Evolutionary conservation across 2,888 invertebrate species (phyloP).

Genomic region (Bugula neritina): DNA sequence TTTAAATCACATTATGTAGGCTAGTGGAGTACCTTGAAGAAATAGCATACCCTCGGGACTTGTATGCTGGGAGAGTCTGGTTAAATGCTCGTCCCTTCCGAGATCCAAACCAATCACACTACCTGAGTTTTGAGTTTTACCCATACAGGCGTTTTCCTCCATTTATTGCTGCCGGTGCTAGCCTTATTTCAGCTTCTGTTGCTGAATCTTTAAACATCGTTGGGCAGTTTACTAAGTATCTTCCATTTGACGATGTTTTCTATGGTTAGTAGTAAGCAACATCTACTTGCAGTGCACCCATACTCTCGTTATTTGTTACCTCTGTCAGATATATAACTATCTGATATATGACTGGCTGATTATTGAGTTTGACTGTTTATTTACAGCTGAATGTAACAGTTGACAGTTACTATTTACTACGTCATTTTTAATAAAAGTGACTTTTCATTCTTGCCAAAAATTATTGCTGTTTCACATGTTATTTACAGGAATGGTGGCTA

Average conservation of each 20-base stretch:
- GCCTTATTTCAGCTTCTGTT: not conserved
- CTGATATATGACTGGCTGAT: not conserved
- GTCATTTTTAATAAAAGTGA: no score
- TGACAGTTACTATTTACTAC: not conserved
- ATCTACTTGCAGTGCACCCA: no score
- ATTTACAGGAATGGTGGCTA: conserved; percentile 3
- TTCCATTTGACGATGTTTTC: conserved; percentile 15
- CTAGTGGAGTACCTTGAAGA: not conserved
- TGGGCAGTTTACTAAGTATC: not conserved
- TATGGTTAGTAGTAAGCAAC: conserved; percentile 22
- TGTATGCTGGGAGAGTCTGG: conserved; percentile 18
- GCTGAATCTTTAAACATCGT: not conserved
- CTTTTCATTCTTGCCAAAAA: no score
- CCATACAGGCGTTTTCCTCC: conserved; percentile 6
- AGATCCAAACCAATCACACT: not conserved
- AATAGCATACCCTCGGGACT: not conserved
- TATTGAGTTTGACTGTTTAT: not conserved
- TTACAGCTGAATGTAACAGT: not conserved
- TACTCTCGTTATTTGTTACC: not conserved
- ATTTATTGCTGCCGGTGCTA: conserved; percentile 18
- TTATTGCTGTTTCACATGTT: not conserved
- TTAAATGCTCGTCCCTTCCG: not conserved
- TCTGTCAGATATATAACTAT: not conserved
- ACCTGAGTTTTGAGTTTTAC: conserved; percentile 15
- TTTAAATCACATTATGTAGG: no score